Percentiles rank a stretch among this genome's conserved stretches.
phyloP scores from a whole-genome alignment of 1,140 invertebrate species.

The Ruditapes philippinarum region DNA sequence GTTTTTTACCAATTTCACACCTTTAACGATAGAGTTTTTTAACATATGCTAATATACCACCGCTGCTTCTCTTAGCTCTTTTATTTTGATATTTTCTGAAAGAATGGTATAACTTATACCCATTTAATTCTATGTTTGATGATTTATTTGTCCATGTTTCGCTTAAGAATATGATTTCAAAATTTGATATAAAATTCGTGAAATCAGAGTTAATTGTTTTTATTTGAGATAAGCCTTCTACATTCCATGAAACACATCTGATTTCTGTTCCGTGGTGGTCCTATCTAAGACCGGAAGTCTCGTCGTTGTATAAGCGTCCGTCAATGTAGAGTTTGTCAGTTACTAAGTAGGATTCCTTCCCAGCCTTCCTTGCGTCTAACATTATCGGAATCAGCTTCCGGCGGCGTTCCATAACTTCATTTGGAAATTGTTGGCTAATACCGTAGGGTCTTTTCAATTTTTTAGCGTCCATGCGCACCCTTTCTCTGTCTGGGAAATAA shows the following conservation, averaged over 20 bases:
- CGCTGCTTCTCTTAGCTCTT: constrained; percentile 21
- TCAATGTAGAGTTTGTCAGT: constrained; percentile 41
- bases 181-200: background rate
- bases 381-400: constrained; percentile 26
- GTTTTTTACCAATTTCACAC: constrained; percentile 32
- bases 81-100: constrained; percentile 23
- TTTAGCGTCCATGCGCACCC: background rate
- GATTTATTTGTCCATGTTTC: background rate
- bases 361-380: background rate
- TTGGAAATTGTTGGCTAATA: constrained; percentile 17
- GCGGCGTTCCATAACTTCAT: constrained; percentile 13
- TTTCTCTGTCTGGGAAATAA: constrained; percentile 28
- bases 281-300: background rate
- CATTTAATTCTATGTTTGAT: background rate
- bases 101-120: background rate
- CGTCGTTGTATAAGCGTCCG: background rate
- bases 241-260: background rate
- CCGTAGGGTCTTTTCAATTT: background rate
- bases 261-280: background rate
- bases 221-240: background rate
- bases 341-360: constrained; percentile 15
- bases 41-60: constrained; percentile 23
- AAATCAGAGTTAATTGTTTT: background rate
- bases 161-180: background rate
- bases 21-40: constrained; percentile 34